Evolutionary conservation across 2,113 vertebrate genomes (phyloP).

Genomic region (Edolisoma coerulescens): DNA sequence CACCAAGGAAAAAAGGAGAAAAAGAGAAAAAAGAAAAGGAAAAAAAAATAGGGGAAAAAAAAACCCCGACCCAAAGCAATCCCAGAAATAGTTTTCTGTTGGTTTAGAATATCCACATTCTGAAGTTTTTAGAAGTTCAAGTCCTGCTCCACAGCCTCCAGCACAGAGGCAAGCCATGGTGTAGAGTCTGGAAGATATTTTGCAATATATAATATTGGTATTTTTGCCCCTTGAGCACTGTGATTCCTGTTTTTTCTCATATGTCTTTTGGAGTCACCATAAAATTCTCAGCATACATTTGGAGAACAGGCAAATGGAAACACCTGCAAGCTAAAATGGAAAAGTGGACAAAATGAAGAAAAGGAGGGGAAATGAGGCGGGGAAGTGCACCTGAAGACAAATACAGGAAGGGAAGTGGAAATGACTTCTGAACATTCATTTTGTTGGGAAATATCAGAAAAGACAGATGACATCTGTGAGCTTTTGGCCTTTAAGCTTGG

Average conservation of each 20-base stretch:
- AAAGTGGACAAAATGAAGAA: not conserved
- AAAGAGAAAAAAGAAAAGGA: too few species aligned
- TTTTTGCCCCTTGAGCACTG: not conserved
- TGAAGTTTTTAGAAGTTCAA: not conserved
- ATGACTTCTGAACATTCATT: not conserved
- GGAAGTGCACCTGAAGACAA: not conserved
- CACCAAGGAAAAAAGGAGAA: not conserved
- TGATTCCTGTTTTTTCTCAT: not conserved
- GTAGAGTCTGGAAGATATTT: not conserved
- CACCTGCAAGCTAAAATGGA: not conserved
- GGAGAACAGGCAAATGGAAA: not conserved
- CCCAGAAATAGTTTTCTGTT: not conserved
- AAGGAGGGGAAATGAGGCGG: not conserved
- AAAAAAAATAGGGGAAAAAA: not conserved
- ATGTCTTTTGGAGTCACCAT: not conserved
- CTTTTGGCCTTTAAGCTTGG: not conserved
- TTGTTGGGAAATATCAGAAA: not conserved
- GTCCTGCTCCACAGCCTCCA: not conserved
- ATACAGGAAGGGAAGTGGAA: not conserved
- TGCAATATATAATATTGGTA: not conserved
- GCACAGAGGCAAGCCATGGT: not conserved
- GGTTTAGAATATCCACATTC: not conserved
- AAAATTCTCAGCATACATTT: not conserved
- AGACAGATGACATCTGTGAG: not conserved
- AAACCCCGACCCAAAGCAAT: not conserved